A percentile compares a stretch with the other conserved stretches of the same genome.
Evolutionary conservation across 2,888 invertebrate genomes (phyloP).

Genomic region (Leptopilina drosophilae): DNA sequence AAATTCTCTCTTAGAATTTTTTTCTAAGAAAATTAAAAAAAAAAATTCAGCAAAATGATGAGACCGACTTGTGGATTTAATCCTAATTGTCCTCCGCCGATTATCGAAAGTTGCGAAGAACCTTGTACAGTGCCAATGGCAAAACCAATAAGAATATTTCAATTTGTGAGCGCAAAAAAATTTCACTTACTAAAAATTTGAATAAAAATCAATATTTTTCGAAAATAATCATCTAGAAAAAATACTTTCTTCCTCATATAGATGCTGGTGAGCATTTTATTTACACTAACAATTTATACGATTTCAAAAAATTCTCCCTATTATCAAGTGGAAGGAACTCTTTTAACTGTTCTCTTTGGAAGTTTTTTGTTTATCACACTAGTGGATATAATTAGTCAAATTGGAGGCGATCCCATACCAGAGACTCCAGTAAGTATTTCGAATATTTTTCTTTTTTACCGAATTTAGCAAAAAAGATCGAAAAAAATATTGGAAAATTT

Average conservation of each 20-base stretch:
- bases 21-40: not conserved
- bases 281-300: slow-evolving; percentile 56
- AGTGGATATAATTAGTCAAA: slow-evolving; percentile 72
- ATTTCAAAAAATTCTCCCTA: slow-evolving; percentile 60
- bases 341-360: slow-evolving; percentile 57
- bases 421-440: slow-evolving; percentile 70
- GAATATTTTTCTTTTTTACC: not conserved
- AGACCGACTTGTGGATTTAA: slow-evolving; percentile 35
- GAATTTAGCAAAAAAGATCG: not conserved
- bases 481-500: not conserved
- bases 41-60: slow-evolving; percentile 39
- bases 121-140: slow-evolving; percentile 55
- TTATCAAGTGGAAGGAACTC: slow-evolving; percentile 53
- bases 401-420: slow-evolving; percentile 72
- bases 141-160: slow-evolving; percentile 66
- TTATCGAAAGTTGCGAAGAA: slow-evolving; percentile 49
- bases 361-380: slow-evolving; percentile 68
- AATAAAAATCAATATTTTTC: too few species aligned
- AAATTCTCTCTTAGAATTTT: not conserved
- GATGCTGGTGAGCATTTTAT: slow-evolving; percentile 56
- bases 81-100: slow-evolving; percentile 34
- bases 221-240: too few species aligned
- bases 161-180: slow-evolving; percentile 62
- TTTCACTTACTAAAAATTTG: too few species aligned
- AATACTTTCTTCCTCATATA: slow-evolving; percentile 41